phyloP scores from a whole-genome alignment of 1,140 invertebrate genomes.

The Drosophila hydei region DNA sequence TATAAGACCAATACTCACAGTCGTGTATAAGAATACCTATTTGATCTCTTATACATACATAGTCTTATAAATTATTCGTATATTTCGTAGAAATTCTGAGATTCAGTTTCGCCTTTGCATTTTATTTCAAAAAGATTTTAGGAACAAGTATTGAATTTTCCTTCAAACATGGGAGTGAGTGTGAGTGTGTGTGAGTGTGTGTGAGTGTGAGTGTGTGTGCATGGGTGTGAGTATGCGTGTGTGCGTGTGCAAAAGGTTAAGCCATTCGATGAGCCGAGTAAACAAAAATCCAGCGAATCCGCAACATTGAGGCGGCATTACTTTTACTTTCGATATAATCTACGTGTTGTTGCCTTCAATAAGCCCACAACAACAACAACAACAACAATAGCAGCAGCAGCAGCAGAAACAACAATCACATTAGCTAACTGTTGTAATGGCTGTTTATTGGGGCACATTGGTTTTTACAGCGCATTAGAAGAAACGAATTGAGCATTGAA shows the following conservation, averaged over 20 bases:
- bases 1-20: too few relatives aligned
- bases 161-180: too few relatives aligned
- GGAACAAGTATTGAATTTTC: too few relatives aligned
- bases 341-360: constrained; percentile 18
- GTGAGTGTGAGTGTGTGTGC: background rate
- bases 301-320: constrained; percentile 49
- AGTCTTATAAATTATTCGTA: too few relatives aligned
- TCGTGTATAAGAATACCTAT: too few relatives aligned
- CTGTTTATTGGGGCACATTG: constrained; percentile 52
- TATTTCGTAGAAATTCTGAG: too few relatives aligned
- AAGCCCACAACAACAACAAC: constrained; percentile 12
- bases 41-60: too few relatives aligned
- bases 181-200: background rate
- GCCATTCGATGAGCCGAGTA: constrained; percentile 46
- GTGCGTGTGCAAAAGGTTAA: constrained; percentile 28
- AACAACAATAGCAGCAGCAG: constrained; percentile 3
- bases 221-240: background rate
- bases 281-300: constrained; percentile 43
- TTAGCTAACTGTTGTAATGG: constrained; percentile 19
- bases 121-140: too few relatives aligned
- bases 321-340: constrained; percentile 53
- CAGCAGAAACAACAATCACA: background rate
- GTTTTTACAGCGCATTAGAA: constrained; percentile 48
- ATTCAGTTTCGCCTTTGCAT: too few relatives aligned
- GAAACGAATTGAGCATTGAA: constrained; percentile 9